Percentiles rank a stretch among this genome's conserved stretches.
phyloP scores from a whole-genome alignment of 53 echinoderm and acorn worm species.

The Holothuria scabra region DNA sequence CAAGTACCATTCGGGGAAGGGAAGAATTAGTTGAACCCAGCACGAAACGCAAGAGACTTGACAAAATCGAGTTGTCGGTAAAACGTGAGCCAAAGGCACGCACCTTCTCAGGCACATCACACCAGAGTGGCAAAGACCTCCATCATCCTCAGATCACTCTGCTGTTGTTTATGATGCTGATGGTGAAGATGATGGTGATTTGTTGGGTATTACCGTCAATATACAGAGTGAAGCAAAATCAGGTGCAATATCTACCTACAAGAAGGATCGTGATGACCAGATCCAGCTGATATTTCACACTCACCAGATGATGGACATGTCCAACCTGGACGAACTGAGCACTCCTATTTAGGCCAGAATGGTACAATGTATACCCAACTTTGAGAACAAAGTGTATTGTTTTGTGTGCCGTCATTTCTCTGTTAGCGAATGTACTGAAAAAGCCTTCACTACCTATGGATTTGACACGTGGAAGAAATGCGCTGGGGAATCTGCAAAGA shows the following conservation, averaged over 20 bases:
- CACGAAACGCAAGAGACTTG: neutral
- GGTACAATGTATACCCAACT: neutral
- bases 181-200: constrained; percentile 7
- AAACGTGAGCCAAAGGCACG: neutral
- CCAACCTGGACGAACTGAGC: constrained; percentile 8
- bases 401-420: neutral
- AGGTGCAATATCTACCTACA: constrained; percentile 9
- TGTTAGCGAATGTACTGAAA: neutral
- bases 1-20: too few relatives aligned
- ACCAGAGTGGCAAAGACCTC: constrained; percentile 1
- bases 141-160: constrained; percentile 8
- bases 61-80: neutral
- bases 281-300: constrained; percentile 28
- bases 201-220: constrained; percentile 5
- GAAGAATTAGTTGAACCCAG: too few relatives aligned
- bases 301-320: constrained; percentile 29
- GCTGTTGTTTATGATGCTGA: neutral
- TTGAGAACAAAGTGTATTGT: neutral
- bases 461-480: neutral
- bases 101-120: neutral
- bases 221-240: too few relatives aligned
- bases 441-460: neutral
- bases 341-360: neutral
- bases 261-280: neutral
- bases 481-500: neutral